Base-by-base conservation (phyloP, 2,113 vertebrate species). In the Chlorocebus sabaeus region DNA sequence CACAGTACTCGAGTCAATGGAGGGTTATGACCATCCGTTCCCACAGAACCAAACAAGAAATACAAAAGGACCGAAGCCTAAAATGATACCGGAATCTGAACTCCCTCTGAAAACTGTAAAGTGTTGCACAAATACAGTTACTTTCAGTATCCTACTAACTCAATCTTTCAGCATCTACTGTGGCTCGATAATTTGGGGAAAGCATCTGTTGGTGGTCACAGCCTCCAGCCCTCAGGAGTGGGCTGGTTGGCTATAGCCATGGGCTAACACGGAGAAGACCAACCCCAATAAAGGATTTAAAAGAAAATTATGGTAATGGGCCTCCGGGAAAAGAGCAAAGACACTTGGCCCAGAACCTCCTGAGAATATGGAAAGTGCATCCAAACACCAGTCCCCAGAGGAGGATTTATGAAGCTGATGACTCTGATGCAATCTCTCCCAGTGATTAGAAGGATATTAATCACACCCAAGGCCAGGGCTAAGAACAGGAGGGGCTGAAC, bases 281-380 rank as follows among this genome's bases (percentile, higher is more conserved):
- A 81, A 86, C n/a, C 18, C n/a, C 86, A 48, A 88, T 70, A 83
- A 95, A 82, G 79, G 89, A 80, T 52, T 92, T 95, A 75, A 93
- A 95, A 94, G 95, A 96, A 91, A 98, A 97, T 93, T 95, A 91
- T 89, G 91, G 89, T 93, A 92, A 92, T 97, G 86, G 95, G 95
- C 55, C 93, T 94, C 95, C 0, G 35, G 86, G 90, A 97, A 96
- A 88, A 97, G 12, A 95, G 89, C 73, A 75, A 93, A 97, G 96
- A 95, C 81, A 90, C 88, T 88, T 96, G 92, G 64, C 18, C 43
- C 86, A 90, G 70, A 79, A 25, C 14, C 81, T 64, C 70, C 55
- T 18, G 88, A 93, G 91, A 75, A 92, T 3, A 1, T 52, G 92
- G 89, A 87, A 85, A 95, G 55, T 0, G 38, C 35, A 85, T 81